Evolutionary conservation across 2,888 invertebrate genomes (phyloP).

Genomic region (Girardia tigrina): DNA sequence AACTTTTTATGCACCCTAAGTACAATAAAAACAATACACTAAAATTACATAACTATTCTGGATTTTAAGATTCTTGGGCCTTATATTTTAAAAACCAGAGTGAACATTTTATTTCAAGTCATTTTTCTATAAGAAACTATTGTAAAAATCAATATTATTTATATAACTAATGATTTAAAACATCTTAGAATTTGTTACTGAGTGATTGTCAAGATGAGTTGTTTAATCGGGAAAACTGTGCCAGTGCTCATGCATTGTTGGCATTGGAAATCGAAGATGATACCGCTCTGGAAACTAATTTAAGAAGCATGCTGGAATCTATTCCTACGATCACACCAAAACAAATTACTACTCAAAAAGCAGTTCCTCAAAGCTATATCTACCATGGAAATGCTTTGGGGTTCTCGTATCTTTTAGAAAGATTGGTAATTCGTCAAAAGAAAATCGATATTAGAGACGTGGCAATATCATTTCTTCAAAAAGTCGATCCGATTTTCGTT

Average conservation of each 20-base stretch:
- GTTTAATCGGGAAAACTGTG: not conserved
- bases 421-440: too few species aligned
- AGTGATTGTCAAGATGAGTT: not conserved
- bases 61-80: too few species aligned
- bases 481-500: not conserved
- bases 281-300: not conserved
- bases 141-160: too few species aligned
- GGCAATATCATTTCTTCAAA: too few species aligned
- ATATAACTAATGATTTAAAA: not conserved
- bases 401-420: too few species aligned
- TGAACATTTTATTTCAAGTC: too few species aligned
- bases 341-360: not conserved
- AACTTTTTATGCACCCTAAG: too few species aligned
- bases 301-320: not conserved
- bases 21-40: too few species aligned
- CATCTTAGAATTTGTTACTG: not conserved
- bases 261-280: not conserved
- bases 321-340: not conserved
- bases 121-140: too few species aligned
- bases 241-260: not conserved
- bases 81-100: too few species aligned
- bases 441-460: too few species aligned
- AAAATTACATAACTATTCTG: too few species aligned
- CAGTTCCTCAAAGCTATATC: not conserved
- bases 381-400: not conserved